Evolutionary conservation across 2,113 vertebrate species (phyloP).

Genomic region (Gadus chalcogrammus): DNA sequence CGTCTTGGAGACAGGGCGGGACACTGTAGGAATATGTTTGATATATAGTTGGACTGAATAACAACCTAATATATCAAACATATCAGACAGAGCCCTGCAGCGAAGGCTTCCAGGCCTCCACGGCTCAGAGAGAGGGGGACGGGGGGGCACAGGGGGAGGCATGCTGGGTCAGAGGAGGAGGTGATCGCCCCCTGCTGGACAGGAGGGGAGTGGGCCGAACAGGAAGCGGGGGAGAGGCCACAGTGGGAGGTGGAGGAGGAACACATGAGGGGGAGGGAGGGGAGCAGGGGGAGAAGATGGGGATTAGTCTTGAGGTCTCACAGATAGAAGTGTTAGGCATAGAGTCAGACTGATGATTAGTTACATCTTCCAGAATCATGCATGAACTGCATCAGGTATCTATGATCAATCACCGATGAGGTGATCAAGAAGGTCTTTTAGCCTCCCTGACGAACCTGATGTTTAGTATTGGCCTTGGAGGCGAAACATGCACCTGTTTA

Average conservation of each 20-base stretch:
- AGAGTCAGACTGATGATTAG: no score
- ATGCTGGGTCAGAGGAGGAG: constrained; percentile 53
- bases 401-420: no score
- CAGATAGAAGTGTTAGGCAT: no score
- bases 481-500: no score
- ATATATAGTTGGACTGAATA: constrained; percentile 97
- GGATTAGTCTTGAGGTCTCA: not conserved
- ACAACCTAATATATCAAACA: constrained; percentile 99
- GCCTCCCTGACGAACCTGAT: no score
- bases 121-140: constrained; percentile 70
- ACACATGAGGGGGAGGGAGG: constrained; percentile 15
- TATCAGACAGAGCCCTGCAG: constrained; percentile 95
- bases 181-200: constrained; percentile 20
- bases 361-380: no score
- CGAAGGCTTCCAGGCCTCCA: constrained; percentile 86
- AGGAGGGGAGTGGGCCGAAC: constrained; percentile 33
- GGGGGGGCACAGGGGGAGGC: constrained; percentile 35
- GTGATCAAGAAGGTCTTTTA: no score
- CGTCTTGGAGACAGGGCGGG: constrained; percentile 88
- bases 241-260: not conserved
- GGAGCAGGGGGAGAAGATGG: constrained; percentile 4
- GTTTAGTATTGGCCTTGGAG: no score
- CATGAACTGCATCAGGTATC: no score
- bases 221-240: constrained; percentile 22
- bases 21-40: constrained; percentile 98